These are phyloP conservation scores for Trissolcus japonicus DNA, from an alignment of 2,888 invertebrate genomes.

Conservation along the genomic window DNA sequence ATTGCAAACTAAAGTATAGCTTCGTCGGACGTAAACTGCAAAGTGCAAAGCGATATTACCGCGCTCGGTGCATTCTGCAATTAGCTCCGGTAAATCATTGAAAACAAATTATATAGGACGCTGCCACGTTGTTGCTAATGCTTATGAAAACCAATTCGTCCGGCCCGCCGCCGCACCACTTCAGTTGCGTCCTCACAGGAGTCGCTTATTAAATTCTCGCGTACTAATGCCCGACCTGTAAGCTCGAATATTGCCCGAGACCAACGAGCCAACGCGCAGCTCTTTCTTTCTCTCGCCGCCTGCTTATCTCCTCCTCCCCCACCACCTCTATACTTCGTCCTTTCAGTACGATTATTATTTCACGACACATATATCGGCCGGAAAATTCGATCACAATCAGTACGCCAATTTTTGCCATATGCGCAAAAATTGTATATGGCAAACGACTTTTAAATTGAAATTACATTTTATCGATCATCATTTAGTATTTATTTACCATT, in stretches of 20 bases:
- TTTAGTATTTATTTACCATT: too few species aligned
- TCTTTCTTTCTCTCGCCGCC: constrained; percentile 1
- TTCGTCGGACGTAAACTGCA: constrained; percentile 64
- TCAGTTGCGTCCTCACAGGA: constrained; percentile 47
- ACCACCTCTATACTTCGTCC: constrained; percentile 41
- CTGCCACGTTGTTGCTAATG: constrained; percentile 57
- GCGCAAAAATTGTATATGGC: too few species aligned
- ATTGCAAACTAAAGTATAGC: constrained; percentile 77
- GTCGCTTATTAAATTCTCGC: constrained; percentile 59
- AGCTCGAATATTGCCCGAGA: constrained; percentile 57
- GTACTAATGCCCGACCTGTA: constrained; percentile 57
- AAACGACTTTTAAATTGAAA: not conserved
- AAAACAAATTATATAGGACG: constrained; percentile 74
- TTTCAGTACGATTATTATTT: constrained; percentile 46
- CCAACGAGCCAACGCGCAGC: constrained; percentile 44
- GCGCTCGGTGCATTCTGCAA: constrained; percentile 74
- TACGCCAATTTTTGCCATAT: constrained; percentile 23
- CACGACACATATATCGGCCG: constrained; percentile 46
- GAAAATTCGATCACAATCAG: constrained; percentile 44
- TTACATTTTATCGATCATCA: too few species aligned
- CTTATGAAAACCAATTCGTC: constrained; percentile 60
- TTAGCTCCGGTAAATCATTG: constrained; percentile 76
- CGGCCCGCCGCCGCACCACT: constrained; percentile 51
- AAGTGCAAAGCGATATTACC: constrained; percentile 67
- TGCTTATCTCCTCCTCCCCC: constrained; percentile 8